Conservation (phyloP, 2,113 vertebrate species). For the Pteruthius melanotis region DNA sequence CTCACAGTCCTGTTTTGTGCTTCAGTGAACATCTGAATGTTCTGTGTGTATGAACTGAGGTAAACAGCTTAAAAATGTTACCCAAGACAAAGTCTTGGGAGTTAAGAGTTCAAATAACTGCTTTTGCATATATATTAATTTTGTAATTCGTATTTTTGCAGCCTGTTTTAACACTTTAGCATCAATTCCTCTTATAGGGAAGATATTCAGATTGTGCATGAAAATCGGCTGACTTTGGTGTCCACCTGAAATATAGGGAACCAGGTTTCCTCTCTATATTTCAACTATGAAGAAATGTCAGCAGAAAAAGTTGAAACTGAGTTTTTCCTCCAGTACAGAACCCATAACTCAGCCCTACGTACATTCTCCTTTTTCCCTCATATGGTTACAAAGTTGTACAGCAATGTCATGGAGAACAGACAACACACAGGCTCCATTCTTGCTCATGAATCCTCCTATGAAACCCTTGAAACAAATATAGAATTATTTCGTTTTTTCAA, state of each 20-base stretch:
- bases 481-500: not conserved
- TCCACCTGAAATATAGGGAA: not conserved
- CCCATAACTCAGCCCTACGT: not conserved
- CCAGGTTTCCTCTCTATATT: not conserved
- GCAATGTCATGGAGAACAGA: not conserved
- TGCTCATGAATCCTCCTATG: not conserved
- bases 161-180: not conserved
- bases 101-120: not conserved
- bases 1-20: not conserved
- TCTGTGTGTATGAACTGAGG: not conserved
- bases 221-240: not conserved
- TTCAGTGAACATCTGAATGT: not conserved
- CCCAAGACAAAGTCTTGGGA: not conserved
- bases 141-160: not conserved
- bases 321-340: not conserved
- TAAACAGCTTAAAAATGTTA: not conserved
- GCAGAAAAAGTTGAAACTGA: not conserved
- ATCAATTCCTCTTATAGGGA: not conserved
- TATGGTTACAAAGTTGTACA: not conserved
- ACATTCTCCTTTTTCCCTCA: not conserved
- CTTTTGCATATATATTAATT: not conserved
- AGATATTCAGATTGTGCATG: not conserved
- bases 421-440: not conserved
- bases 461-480: not conserved
- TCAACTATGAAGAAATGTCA: not conserved